Conservation (phyloP, 2,113 vertebrate genomes). For the Chloebia gouldiae region DNA sequence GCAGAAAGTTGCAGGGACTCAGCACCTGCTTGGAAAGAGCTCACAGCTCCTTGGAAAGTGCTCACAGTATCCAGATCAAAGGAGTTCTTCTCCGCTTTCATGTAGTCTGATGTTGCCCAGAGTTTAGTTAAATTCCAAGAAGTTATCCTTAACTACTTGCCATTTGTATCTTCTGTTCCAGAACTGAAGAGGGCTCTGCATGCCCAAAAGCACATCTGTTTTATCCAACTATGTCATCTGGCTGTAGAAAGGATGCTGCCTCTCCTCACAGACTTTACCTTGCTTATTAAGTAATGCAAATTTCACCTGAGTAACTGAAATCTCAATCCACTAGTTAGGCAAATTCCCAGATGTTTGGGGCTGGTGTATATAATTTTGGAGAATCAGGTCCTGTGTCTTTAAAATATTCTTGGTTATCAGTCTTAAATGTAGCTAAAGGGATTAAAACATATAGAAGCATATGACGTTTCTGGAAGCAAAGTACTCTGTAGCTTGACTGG, state of each 20-base stretch:
- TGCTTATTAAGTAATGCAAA: neutral
- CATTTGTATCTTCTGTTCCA: neutral
- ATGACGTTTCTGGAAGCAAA: neutral
- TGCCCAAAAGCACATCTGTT: neutral
- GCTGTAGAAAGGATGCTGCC: neutral
- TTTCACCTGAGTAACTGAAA: neutral
- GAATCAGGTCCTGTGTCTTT: neutral
- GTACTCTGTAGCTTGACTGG: neutral
- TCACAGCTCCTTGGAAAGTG: neutral
- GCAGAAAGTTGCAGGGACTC: neutral
- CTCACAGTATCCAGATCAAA: slow-evolving; percentile 6
- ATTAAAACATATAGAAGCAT: neutral
- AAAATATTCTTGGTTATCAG: neutral
- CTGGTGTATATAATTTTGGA: neutral
- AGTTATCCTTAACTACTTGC: neutral
- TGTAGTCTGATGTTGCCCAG: neutral
- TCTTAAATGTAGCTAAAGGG: neutral
- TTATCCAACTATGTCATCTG: neutral
- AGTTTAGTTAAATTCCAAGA: neutral
- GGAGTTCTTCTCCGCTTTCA: neutral
- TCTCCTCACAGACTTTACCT: neutral
- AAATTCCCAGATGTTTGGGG: neutral
- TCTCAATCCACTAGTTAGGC: neutral
- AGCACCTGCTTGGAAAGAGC: neutral
- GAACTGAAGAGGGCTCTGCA: neutral